Evolutionary conservation across 2,888 invertebrate species (phyloP).

Genomic region (Polyploca ridens): DNA sequence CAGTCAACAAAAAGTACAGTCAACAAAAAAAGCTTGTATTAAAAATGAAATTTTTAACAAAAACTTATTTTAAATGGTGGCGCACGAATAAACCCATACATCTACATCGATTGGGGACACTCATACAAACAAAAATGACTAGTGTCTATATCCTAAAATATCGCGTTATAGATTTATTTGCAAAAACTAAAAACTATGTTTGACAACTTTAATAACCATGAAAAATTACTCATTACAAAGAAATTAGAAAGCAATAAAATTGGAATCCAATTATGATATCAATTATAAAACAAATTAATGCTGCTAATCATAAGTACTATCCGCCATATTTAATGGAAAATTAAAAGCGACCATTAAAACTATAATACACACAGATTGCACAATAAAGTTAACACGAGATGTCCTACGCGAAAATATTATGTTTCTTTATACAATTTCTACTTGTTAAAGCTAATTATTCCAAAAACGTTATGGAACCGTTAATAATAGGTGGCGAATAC

Average conservation of each 20-base stretch:
- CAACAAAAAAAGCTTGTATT: no score
- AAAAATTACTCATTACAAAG: no score
- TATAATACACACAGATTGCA: not conserved
- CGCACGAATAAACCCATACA: no score
- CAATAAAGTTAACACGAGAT: not conserved
- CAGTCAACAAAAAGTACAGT: no score
- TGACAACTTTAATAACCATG: no score
- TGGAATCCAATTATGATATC: not conserved
- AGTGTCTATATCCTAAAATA: no score
- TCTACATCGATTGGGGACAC: no score
- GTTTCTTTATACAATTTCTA: not conserved
- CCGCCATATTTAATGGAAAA: not conserved
- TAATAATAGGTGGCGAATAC: not conserved
- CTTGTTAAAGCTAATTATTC: not conserved
- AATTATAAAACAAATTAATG: not conserved
- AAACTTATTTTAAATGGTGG: no score
- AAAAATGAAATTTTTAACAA: no score
- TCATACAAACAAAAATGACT: no score
- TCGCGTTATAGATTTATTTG: no score
- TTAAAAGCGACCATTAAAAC: not conserved
- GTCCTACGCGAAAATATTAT: conserved; percentile 1
- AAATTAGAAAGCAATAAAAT: not conserved
- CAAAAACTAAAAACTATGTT: no score
- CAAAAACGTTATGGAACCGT: conserved; percentile 10
- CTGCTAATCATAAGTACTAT: not conserved